Evolutionary conservation across 1,140 invertebrate genomes (phyloP).

Genomic region (Zaprionus capensis): DNA sequence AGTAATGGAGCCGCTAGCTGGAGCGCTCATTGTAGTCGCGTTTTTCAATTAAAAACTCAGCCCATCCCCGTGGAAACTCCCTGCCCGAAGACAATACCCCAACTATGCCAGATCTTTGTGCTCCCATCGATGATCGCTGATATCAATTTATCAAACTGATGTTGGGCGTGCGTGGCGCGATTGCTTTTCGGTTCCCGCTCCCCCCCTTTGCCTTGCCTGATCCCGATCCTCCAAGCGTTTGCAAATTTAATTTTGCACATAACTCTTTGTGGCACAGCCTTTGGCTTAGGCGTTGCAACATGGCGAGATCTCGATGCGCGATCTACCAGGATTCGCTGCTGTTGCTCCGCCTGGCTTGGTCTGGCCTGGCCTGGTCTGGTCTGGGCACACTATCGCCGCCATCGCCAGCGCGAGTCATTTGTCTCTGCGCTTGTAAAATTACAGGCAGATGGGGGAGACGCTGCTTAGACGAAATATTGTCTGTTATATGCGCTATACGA

Average conservation of each 20-base stretch:
- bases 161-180: constrained; percentile 80
- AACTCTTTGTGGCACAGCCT: constrained; percentile 77
- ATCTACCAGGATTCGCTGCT: constrained; percentile 32
- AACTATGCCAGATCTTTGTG: constrained; percentile 17
- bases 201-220: neutral
- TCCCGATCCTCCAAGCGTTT: constrained; percentile 45
- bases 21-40: constrained; percentile 27
- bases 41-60: constrained; percentile 77
- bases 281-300: constrained; percentile 59
- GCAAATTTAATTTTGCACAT: constrained; percentile 80
- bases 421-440: constrained; percentile 78
- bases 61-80: constrained; percentile 39
- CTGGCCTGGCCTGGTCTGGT: neutral
- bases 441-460: neutral
- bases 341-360: constrained; percentile 15
- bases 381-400: constrained; percentile 52
- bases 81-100: constrained; percentile 62
- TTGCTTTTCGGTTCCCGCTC: constrained; percentile 65
- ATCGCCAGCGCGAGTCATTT: constrained; percentile 68
- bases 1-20: constrained; percentile 18
- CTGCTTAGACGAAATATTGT: neutral
- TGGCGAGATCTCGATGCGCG: constrained; percentile 30
- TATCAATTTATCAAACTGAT: constrained; percentile 83
- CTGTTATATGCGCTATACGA: neutral
- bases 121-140: constrained; percentile 80